These are phyloP conservation scores for Tanypteryx hageni DNA, from an alignment of 2,888 invertebrate genomes.

Conservation along the genomic window DNA sequence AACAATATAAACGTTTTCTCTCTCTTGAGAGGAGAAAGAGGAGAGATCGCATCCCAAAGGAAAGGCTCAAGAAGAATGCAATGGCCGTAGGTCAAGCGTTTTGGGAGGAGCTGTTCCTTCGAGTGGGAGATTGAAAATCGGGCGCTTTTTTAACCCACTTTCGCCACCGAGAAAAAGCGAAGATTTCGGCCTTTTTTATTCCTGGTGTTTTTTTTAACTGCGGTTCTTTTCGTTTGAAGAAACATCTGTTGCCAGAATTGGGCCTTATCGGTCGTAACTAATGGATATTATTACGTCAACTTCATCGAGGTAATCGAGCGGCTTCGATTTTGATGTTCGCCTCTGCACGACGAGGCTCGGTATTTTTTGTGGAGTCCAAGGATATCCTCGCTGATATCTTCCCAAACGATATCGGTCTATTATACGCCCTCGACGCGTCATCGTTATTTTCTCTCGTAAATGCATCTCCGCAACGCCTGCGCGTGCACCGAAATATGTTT, in stretches of 20 bases:
- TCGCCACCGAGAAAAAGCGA: background rate
- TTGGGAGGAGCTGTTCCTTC: no score
- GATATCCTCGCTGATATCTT: no score
- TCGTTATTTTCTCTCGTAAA: no score
- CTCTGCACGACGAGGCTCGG: background rate
- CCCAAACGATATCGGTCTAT: no score
- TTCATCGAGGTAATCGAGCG: background rate
- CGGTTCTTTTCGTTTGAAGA: background rate
- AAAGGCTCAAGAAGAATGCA: background rate
- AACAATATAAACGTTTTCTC: background rate
- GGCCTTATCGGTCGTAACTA: slow-evolving; percentile 5
- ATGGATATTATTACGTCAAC: background rate
- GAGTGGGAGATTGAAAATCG: background rate
- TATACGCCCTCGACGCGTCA: no score
- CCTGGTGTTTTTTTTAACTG: background rate
- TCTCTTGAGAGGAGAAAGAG: background rate
- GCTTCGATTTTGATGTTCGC: background rate
- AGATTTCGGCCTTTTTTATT: background rate
- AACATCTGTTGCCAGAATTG: background rate
- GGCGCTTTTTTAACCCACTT: background rate
- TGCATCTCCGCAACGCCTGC: no score
- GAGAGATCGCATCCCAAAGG: no score
- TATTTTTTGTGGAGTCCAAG: no score
- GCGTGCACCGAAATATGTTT: no score
- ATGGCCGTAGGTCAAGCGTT: no score